These are phyloP conservation scores for Xanthia togata DNA, from an alignment of 2,888 invertebrate species.

Conservation along the genomic window DNA sequence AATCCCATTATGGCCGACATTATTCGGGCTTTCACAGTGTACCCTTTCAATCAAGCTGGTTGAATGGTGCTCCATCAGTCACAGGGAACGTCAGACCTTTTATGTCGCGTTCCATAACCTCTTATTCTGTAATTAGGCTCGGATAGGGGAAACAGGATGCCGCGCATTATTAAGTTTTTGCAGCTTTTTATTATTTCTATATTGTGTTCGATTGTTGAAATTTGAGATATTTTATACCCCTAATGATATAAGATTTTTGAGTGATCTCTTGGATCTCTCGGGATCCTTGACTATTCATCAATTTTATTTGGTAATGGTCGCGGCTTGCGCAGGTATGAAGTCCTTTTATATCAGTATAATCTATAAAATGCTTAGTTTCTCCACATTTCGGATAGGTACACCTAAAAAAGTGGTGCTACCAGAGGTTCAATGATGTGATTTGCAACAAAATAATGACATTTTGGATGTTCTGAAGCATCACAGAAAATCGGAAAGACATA, in stretches of 20 bases:
- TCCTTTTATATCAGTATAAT: neutral
- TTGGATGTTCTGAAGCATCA: neutral
- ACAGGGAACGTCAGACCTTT: slow-evolving; percentile 78
- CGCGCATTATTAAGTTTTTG: slow-evolving; percentile 75
- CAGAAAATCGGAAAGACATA: slow-evolving; percentile 36
- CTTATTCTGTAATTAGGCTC: slow-evolving; percentile 84
- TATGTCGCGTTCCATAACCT: slow-evolving; percentile 75
- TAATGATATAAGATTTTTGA: slow-evolving; percentile 40
- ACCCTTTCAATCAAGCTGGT: slow-evolving; percentile 84
- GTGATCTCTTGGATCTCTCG: slow-evolving; percentile 9
- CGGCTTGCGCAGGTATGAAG: neutral
- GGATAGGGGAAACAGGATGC: slow-evolving; percentile 83
- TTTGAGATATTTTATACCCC: slow-evolving; percentile 43
- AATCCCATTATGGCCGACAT: slow-evolving; percentile 77
- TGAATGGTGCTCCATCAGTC: slow-evolving; percentile 86
- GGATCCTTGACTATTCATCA: neutral
- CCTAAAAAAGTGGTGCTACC: neutral
- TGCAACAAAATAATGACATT: neutral
- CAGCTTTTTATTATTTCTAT: slow-evolving; percentile 66
- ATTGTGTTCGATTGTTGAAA: slow-evolving; percentile 33
- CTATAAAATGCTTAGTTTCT: too few species aligned
- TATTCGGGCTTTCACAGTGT: slow-evolving; percentile 73
- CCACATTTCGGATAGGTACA: too few species aligned
- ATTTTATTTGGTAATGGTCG: slow-evolving; percentile 6
- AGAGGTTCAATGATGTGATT: neutral